A percentile compares a stretch with the other conserved stretches of the same genome.
phyloP scores from a whole-genome alignment of 2,888 invertebrate species.

The Merodon equestris region DNA sequence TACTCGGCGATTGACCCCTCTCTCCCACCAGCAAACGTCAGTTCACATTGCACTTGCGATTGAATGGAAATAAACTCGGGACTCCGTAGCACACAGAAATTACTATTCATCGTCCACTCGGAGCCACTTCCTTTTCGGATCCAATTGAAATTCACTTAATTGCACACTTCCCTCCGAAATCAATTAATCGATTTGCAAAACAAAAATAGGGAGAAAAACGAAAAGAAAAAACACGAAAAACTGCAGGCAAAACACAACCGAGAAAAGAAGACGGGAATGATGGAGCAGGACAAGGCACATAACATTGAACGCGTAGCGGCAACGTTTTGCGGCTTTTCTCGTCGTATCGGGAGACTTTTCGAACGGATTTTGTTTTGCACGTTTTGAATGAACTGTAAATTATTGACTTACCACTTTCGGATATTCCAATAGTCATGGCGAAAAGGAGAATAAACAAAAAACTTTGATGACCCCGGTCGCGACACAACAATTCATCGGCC shows the following conservation, averaged over 20 bases:
- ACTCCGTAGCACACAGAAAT: no score
- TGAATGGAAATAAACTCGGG: background rate
- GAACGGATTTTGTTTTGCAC: constrained; percentile 29
- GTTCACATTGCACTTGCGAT: background rate
- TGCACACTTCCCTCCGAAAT: constrained; percentile 47
- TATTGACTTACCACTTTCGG: constrained; percentile 71
- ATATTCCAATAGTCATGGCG: constrained; percentile 71
- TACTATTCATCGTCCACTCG: constrained; percentile 22
- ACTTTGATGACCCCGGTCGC: constrained; percentile 70
- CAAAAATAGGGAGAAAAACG: constrained; percentile 46
- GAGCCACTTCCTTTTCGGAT: constrained; percentile 31
- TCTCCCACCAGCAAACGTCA: background rate
- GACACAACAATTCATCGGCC: constrained; percentile 72
- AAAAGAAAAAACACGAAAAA: constrained; percentile 52
- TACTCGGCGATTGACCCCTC: constrained; percentile 9
- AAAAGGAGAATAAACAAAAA: constrained; percentile 73
- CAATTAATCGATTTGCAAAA: constrained; percentile 68
- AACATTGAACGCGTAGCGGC: constrained; percentile 49
- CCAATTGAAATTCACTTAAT: constrained; percentile 57
- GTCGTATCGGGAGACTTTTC: constrained; percentile 11
- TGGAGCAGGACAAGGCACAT: constrained; percentile 41
- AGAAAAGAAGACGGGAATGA: constrained; percentile 46
- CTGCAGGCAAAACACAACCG: constrained; percentile 58
- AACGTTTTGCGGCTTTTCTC: no score
- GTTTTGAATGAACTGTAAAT: constrained; percentile 16